Evolutionary conservation across 1,140 invertebrate genomes (phyloP).

Genomic region (Hylyphantes graminicola): DNA sequence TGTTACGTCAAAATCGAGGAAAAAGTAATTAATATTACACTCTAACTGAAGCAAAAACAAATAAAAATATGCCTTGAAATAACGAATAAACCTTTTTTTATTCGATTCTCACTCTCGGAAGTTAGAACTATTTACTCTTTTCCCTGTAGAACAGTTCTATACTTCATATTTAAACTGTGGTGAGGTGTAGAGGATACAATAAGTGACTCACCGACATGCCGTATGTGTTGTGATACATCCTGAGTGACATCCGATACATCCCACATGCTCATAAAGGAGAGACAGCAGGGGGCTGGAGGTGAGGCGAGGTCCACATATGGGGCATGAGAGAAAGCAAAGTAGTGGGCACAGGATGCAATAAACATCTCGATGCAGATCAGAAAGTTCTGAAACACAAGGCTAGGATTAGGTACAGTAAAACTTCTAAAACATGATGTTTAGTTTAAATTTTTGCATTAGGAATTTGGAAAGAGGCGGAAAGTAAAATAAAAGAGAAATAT

Average conservation of each 20-base stretch:
- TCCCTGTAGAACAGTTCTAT: no score
- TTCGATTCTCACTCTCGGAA: no score
- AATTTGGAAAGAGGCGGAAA: not conserved
- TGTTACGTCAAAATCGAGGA: no score
- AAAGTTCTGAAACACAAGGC: slow-evolving; percentile 81
- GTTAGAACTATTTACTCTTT: no score
- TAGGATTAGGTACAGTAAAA: not conserved
- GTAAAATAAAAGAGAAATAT: not conserved
- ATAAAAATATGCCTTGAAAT: no score
- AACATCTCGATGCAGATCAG: slow-evolving; percentile 99
- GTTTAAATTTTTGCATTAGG: not conserved
- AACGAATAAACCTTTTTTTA: no score
- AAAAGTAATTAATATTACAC: no score
- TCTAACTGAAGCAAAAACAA: no score
- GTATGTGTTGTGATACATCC: slow-evolving; percentile 91
- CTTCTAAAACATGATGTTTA: no score
- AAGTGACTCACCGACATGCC: slow-evolving; percentile 75
- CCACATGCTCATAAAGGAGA: slow-evolving; percentile 84
- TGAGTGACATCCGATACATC: slow-evolving; percentile 92
- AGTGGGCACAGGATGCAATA: slow-evolving; percentile 91
- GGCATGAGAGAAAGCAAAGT: slow-evolving; percentile 93
- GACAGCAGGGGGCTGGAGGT: slow-evolving; percentile 72
- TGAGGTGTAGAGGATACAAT: not conserved
- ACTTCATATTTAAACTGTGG: no score
- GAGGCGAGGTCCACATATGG: slow-evolving; percentile 78